Conservation (phyloP, 2,113 vertebrate species). For the Gadus macrocephalus region DNA sequence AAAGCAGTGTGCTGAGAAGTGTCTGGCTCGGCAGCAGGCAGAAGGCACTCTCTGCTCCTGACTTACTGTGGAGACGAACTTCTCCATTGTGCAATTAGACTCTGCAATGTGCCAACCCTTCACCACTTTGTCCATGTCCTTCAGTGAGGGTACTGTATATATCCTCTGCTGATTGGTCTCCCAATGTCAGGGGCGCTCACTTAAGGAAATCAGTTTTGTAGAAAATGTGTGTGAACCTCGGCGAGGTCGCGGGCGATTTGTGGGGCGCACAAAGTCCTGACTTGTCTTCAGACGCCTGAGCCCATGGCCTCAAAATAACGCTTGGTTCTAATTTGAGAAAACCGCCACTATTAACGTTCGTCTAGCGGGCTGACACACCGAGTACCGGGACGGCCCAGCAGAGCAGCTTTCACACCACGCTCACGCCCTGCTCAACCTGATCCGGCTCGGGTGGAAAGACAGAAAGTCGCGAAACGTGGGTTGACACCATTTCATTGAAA, state of each 20-base stretch:
- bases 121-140: conserved; percentile 7
- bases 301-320: conserved; percentile 18
- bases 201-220: conserved; percentile 25
- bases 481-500: background rate
- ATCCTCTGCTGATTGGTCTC: background rate
- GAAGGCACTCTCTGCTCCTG: conserved; percentile 28
- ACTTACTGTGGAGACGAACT: conserved; percentile 26
- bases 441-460: background rate
- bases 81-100: conserved; percentile 9
- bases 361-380: conserved; percentile 1
- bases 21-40: conserved; percentile 13
- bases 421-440: background rate
- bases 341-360: conserved; percentile 16
- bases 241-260: conserved; percentile 34
- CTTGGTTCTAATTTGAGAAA: conserved; percentile 23
- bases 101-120: conserved; percentile 15
- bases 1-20: conserved; percentile 28
- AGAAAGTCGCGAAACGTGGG: background rate
- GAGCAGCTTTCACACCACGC: background rate
- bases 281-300: too few relatives aligned
- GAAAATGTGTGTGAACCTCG: conserved; percentile 25
- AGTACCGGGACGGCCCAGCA: background rate
- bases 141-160: background rate
- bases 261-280: conserved; percentile 13
- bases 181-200: background rate